phyloP scores from a whole-genome alignment of 2,113 vertebrate species.

The Anser brachyrhynchus region DNA sequence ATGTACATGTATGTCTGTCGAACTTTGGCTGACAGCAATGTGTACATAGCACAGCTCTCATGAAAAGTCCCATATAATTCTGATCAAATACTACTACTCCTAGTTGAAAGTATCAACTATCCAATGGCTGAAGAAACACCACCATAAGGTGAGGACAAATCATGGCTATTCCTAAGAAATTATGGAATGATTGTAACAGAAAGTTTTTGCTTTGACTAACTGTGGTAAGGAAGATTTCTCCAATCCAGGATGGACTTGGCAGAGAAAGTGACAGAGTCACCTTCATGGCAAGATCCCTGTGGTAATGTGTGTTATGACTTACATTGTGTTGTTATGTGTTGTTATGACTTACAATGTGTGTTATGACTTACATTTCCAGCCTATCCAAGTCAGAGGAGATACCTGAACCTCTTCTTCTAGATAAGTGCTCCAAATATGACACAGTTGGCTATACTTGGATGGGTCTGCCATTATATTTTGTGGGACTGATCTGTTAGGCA shows the following conservation, averaged over 20 bases:
- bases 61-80: not conserved
- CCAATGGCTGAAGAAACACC: not conserved
- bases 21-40: accelerated
- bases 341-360: no score
- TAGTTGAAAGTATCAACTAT: not conserved
- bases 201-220: accelerated
- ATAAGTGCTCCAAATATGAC: not conserved
- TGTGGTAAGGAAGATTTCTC: not conserved
- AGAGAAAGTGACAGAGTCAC: not conserved
- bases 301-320: not conserved
- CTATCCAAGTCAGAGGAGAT: not conserved
- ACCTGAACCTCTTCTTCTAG: not conserved
- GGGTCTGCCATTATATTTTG: not conserved
- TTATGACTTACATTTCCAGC: not conserved
- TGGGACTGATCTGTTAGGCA: not conserved
- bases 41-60: not conserved
- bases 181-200: not conserved
- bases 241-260: accelerated
- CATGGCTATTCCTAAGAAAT: not conserved
- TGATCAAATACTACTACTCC: not conserved
- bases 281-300: not conserved
- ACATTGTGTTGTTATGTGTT: not conserved
- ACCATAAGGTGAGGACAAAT: not conserved
- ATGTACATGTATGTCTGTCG: not conserved
- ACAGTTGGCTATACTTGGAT: not conserved